Evolutionary conservation across 2,113 vertebrate genomes (phyloP).

Genomic region (Pachypanchax playfairii): DNA sequence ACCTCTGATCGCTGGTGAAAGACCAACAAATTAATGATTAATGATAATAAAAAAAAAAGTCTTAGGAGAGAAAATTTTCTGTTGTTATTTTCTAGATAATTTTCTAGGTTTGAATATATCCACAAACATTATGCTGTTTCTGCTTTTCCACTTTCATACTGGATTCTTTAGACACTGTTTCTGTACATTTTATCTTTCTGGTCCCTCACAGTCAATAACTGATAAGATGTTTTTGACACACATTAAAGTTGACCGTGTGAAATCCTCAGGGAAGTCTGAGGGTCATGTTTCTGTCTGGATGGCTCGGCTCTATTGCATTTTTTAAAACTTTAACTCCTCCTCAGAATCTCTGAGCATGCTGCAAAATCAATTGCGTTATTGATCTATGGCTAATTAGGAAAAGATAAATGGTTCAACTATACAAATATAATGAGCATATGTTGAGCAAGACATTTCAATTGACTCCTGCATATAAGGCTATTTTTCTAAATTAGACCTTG

Average conservation of each 20-base stretch:
- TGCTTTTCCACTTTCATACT: not conserved
- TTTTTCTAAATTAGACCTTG: slow-evolving; percentile 47
- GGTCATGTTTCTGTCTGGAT: slow-evolving; percentile 70
- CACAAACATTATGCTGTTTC: no score
- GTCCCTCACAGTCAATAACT: slow-evolving; percentile 12
- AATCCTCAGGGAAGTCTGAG: slow-evolving; percentile 68
- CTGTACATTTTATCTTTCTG: not conserved
- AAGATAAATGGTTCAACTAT: slow-evolving; percentile 80
- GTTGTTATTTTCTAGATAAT: slow-evolving; percentile 49
- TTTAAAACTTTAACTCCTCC: slow-evolving; percentile 72
- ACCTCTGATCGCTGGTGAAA: slow-evolving; percentile 67
- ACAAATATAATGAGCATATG: slow-evolving; percentile 81
- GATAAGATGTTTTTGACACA: slow-evolving; percentile 50
- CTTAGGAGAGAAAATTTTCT: not conserved
- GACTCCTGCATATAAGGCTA: slow-evolving; percentile 58
- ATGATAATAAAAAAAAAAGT: slow-evolving; percentile 73
- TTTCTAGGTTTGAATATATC: no score
- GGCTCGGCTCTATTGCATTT: slow-evolving; percentile 65
- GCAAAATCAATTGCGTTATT: slow-evolving; percentile 83
- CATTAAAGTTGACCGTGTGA: slow-evolving; percentile 40
- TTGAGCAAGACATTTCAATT: slow-evolving; percentile 73
- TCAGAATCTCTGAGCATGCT: slow-evolving; percentile 67
- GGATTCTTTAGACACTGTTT: slow-evolving; percentile 12
- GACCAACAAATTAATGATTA: slow-evolving; percentile 76
- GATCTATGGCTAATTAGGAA: slow-evolving; percentile 82